Evolutionary conservation across 2,888 invertebrate species (phyloP), one percentile per base, ranked within the genome.

Genomic region (Synergus japonicus): DNA sequence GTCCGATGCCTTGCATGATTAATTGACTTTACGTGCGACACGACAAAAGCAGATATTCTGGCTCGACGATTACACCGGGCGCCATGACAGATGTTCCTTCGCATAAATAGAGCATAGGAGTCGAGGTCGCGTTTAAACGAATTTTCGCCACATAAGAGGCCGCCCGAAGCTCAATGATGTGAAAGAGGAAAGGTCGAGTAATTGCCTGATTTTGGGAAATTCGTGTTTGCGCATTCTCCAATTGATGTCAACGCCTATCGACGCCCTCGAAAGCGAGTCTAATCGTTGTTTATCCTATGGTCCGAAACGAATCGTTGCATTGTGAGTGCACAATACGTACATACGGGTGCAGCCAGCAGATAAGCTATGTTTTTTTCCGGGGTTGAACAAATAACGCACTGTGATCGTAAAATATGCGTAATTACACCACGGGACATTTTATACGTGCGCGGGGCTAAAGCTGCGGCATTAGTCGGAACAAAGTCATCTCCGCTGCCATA

Each of bases 181-280:
- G 85, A 83, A 83, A 87, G 83, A 84, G 85, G 83, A 82, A 84
- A 86, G 87, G 82, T 84, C 86, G 84, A 87, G 85, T 88, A 87
- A 88, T 88, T 88, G 85, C 85, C 41, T 44, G 78, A 79, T 78
- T 77, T 49, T 73, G 78, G 67, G 78, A 83, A 79, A 83, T 80
- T 82, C 77, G 78, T 73, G 77, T 76, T 63, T 63, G 54, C 54
- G 60, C 49, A 54, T 29, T 73, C 69, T 37, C 22, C 29, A 54
- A 73, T 73, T 10, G 49, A n/a, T 73, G n/a, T 54, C 29, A 54
- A 73, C 10, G 69, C 49, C n/a, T 54, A 37, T 73, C 29, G 37
- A n/a, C 37, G 29, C 54, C n/a, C 49, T 73, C 44, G 15, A 54
- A 49, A 49, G 54, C 10, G 54, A 73, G 37, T 54, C 54, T 49